Conservation (phyloP, 2,888 invertebrate species). For the Volucella inanis region DNA sequence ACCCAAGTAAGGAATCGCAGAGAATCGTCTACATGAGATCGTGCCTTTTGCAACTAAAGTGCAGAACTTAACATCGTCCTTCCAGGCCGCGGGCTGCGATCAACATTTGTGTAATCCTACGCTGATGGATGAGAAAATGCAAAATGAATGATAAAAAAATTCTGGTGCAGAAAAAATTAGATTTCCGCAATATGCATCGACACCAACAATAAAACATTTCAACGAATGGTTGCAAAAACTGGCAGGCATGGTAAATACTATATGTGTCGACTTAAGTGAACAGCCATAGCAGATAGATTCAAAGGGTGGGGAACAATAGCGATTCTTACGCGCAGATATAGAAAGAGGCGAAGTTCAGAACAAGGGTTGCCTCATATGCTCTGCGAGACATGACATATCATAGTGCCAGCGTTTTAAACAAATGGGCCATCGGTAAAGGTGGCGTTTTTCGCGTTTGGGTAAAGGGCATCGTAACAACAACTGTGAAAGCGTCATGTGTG, state of each 20-base stretch:
- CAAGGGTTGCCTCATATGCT: background rate
- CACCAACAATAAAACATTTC: constrained; percentile 34
- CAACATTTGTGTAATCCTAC: too few relatives aligned
- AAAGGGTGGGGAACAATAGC: background rate
- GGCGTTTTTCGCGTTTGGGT: constrained; percentile 26
- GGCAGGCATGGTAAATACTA: constrained; percentile 10
- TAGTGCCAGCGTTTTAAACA: too few relatives aligned
- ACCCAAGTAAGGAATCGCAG: background rate
- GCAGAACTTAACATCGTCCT: too few relatives aligned
- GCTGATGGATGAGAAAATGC: too few relatives aligned
- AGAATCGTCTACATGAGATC: background rate
- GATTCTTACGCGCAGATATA: constrained; percentile 1
- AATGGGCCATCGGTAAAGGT: constrained; percentile 12
- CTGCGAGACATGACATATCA: background rate
- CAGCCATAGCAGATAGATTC: background rate
- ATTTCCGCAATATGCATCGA: constrained; percentile 44
- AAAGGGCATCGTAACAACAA: constrained; percentile 20
- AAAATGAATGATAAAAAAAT: too few relatives aligned
- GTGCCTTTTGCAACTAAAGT: too few relatives aligned
- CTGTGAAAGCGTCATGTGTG: constrained; percentile 18
- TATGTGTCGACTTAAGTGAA: constrained; percentile 1
- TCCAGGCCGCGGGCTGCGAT: too few relatives aligned
- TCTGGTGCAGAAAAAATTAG: constrained; percentile 20
- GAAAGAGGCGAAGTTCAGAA: background rate
- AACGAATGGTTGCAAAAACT: constrained; percentile 48